phyloP scores from a whole-genome alignment of 2,113 vertebrate species.

The Chaetops frenatus region DNA sequence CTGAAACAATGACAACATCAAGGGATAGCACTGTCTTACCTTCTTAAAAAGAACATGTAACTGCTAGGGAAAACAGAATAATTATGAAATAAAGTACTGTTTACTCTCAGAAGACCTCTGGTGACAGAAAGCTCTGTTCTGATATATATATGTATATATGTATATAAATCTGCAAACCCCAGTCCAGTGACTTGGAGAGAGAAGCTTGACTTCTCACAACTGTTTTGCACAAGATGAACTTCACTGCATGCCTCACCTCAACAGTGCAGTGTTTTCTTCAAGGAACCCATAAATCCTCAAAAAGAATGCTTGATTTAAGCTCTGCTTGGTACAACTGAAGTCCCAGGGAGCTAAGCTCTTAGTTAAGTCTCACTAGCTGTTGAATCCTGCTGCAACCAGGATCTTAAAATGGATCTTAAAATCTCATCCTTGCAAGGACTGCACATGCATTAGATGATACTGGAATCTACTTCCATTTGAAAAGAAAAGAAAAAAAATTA shows the following conservation, averaged over 20 bases:
- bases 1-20: background rate
- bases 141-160: no score
- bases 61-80: background rate
- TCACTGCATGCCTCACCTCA: background rate
- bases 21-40: background rate
- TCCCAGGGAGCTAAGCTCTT: background rate
- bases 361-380: background rate
- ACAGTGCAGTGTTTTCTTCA: background rate
- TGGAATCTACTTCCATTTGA: background rate
- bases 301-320: background rate
- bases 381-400: background rate
- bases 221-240: background rate
- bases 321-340: background rate
- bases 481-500: background rate
- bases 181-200: background rate
- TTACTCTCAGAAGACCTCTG: background rate
- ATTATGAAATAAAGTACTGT: background rate
- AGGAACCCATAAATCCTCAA: background rate
- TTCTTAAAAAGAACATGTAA: background rate
- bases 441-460: rapidly evolving
- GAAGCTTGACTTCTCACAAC: background rate
- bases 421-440: background rate
- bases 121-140: background rate
- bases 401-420: background rate
- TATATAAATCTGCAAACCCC: background rate